A percentile compares a stretch with the other conserved stretches of the same genome.
These are phyloP conservation scores for Atta texana DNA, from an alignment of 1,140 invertebrate species.

Conservation along the genomic window DNA sequence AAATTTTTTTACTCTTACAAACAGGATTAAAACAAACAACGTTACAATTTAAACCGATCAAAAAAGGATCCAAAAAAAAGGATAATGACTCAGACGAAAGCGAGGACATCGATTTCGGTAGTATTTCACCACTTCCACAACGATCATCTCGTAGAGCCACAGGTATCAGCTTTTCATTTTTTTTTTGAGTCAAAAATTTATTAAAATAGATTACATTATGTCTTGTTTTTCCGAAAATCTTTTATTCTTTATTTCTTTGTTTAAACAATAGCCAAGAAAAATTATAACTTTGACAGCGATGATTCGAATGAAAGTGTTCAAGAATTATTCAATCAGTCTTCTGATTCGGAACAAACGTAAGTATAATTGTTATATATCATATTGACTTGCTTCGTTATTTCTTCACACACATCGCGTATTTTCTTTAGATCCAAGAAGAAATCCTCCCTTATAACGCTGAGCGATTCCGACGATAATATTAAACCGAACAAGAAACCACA, in stretches of 20 bases:
- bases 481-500: slow-evolving; percentile 78
- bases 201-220: slow-evolving; percentile 12
- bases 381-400: neutral
- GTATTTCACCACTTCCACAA: slow-evolving; percentile 80
- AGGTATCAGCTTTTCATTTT: slow-evolving; percentile 64
- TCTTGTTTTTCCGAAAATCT: neutral
- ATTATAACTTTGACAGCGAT: slow-evolving; percentile 73
- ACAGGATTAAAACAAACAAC: slow-evolving; percentile 81
- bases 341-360: slow-evolving; percentile 73
- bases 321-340: slow-evolving; percentile 68
- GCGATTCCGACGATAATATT: slow-evolving; percentile 82
- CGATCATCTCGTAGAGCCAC: slow-evolving; percentile 77
- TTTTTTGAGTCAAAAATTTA: neutral
- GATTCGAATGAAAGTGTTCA: slow-evolving; percentile 67
- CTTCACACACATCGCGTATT: neutral
- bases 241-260: slow-evolving; percentile 6
- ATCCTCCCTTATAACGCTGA: slow-evolving; percentile 49
- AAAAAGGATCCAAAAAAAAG: slow-evolving; percentile 72
- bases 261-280: slow-evolving; percentile 75
- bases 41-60: slow-evolving; percentile 81
- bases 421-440: slow-evolving; percentile 30
- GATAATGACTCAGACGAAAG: slow-evolving; percentile 70
- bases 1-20: slow-evolving; percentile 1
- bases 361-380: slow-evolving; percentile 48
- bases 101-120: slow-evolving; percentile 82